phyloP scores from a whole-genome alignment of 2,113 vertebrate species.

The Microtus pennsylvanicus region DNA sequence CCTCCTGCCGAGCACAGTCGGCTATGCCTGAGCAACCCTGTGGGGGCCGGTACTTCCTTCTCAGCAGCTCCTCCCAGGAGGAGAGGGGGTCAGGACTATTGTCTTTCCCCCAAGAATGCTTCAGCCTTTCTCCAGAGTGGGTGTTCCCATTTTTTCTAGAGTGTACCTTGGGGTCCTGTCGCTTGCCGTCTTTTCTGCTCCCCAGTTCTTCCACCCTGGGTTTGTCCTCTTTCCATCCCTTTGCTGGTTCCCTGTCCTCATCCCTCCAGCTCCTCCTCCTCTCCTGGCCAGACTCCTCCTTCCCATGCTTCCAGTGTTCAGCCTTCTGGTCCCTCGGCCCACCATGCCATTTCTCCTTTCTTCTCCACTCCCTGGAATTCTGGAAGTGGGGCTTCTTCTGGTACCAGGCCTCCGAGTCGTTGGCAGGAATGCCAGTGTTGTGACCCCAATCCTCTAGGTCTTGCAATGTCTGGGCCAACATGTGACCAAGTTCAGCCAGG shows the following conservation, averaged over 20 bases:
- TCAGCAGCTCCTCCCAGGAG: conserved; percentile 82
- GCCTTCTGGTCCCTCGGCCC: background rate
- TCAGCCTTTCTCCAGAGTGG: conserved; percentile 55
- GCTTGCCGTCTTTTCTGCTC: conserved; percentile 31
- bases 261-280: conserved; percentile 61
- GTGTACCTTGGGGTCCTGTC: background rate
- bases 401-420: conserved; percentile 53
- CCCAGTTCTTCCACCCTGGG: rapidly evolving
- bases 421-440: conserved; percentile 15
- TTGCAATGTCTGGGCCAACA: conserved; percentile 77
- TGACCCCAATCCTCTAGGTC: conserved; percentile 58
- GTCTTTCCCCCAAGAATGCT: conserved; percentile 54
- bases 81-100: conserved; percentile 50
- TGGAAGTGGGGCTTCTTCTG: conserved; percentile 38
- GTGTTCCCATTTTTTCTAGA: conserved; percentile 40
- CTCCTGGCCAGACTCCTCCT: conserved; percentile 24
- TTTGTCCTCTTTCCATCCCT: background rate
- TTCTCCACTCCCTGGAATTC: conserved; percentile 25
- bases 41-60: conserved; percentile 81
- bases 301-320: conserved; percentile 63
- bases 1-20: conserved; percentile 91
- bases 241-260: rapidly evolving
- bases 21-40: conserved; percentile 86
- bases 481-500: conserved; percentile 77
- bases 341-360: conserved; percentile 43